Evolutionary conservation across 2,888 invertebrate species (phyloP), one percentile per base, ranked within the genome.

Genomic region (Caenorhabditis sp.): DNA sequence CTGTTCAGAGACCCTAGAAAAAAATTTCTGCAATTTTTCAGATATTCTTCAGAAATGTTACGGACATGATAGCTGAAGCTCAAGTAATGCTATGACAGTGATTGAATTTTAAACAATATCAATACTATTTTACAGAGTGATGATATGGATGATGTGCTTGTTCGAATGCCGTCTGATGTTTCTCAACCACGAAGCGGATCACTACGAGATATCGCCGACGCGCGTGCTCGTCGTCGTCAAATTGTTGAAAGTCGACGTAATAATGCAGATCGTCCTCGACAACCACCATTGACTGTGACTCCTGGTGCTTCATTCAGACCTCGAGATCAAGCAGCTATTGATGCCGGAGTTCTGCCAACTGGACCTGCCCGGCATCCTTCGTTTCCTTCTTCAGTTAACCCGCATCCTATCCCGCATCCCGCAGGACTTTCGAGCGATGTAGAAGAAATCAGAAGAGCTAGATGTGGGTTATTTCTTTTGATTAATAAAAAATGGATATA

Each of bases 101-200:
- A 10, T 23, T 43, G 2, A 43, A 4, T 52, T 52, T 21, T 21
- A 21, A 52, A 20, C 20, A 23, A n/a, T 21, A 23, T 23, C 21
- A 52, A 23, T 21, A 5, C 31, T 12, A 58, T 36, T 36, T 58
- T 59, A 7, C 65, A 66, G 49, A 57, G 59, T 31, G 71, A 71
- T 23, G 71, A 67, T 27, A 25, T 38, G 8, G 71, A 71, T 5
- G 25, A 50, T n/a, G 60, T 67, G 63, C 21, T 64, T 10, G 67
- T 71, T 14, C 25, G 71, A 36, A 43, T 71, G 43, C 67, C 71
- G 5, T 67, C 71, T 10, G 59, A 72, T 25, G 59, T 72, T 1
- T 62, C 72, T 1, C 72, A 72, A 25, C 72, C 72, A 3, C 61
- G 58, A 21, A 61, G 56, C 54, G 72, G 72, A 36, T 61, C 61